A percentile compares a stretch with the other conserved stretches of the same genome.
These are phyloP conservation scores for Mycalesis mineus DNA, from an alignment of 2,888 invertebrate species.

Conservation along the genomic window DNA sequence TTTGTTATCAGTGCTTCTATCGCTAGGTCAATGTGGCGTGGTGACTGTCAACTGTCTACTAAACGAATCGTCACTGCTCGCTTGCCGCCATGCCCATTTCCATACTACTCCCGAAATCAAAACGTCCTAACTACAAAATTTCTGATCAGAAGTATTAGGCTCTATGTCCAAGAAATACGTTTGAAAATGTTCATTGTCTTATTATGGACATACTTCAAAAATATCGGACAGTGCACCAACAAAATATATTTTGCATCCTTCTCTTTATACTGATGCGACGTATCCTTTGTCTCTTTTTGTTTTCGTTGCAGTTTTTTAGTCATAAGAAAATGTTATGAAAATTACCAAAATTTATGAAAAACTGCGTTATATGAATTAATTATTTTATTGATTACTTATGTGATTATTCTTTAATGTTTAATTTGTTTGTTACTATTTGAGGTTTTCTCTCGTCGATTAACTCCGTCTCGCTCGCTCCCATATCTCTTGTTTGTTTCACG, in stretches of 20 bases:
- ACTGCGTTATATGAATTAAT: neutral
- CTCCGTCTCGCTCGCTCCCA: constrained; percentile 64
- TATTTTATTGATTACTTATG: neutral
- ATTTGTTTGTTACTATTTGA: neutral
- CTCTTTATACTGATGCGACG: constrained; percentile 38
- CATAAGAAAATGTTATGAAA: constrained; percentile 35
- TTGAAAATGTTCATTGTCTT: constrained; percentile 24
- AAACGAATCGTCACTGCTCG: constrained; percentile 75
- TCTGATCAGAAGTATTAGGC: constrained; percentile 29
- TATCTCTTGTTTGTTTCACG: constrained; percentile 75
- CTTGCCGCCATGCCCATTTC: constrained; percentile 76
- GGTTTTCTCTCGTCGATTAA: constrained; percentile 37
- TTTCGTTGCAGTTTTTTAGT: constrained; percentile 34
- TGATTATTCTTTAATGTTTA: constrained; percentile 3
- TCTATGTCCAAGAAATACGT: constrained; percentile 27
- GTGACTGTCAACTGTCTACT: constrained; percentile 78
- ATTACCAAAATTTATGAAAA: constrained; percentile 27
- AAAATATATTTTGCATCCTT: constrained; percentile 55
- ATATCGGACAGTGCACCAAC: constrained; percentile 30
- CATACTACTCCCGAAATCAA: constrained; percentile 32
- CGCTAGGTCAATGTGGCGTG: constrained; percentile 77
- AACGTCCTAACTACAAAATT: constrained; percentile 34
- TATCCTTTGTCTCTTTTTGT: constrained; percentile 48
- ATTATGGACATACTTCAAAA: constrained; percentile 36
- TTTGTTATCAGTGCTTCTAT: constrained; percentile 73